Percentiles rank a stretch among this genome's conserved stretches.
Conservation (phyloP, 2,888 invertebrate species). For the Eretmocerus hayati region DNA sequence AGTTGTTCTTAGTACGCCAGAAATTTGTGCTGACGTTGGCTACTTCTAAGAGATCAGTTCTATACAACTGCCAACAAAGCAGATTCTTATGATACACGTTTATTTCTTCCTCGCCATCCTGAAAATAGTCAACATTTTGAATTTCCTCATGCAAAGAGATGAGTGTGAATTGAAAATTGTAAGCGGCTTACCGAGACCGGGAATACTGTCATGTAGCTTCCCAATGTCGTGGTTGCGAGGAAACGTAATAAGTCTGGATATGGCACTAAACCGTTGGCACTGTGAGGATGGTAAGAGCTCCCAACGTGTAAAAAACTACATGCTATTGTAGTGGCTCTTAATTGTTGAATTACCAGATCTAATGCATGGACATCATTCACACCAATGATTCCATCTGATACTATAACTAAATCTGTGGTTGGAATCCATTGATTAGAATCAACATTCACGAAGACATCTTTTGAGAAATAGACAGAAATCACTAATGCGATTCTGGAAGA, state of each 20-base stretch:
- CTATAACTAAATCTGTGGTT: constrained; percentile 63
- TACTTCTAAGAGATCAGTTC: constrained; percentile 26
- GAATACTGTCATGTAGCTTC: constrained; percentile 58
- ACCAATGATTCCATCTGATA: constrained; percentile 68
- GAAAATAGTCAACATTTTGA: too few species aligned
- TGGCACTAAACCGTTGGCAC: constrained; percentile 62
- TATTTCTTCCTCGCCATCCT: constrained; percentile 39
- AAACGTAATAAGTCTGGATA: constrained; percentile 70
- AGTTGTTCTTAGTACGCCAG: constrained; percentile 47
- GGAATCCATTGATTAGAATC: too few species aligned
- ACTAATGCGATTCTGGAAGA: too few species aligned
- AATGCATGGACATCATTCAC: constrained; percentile 66
- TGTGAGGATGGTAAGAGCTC: constrained; percentile 59
- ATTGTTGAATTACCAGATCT: constrained; percentile 64
- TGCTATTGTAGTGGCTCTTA: constrained; percentile 65
- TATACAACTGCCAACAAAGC: constrained; percentile 46
- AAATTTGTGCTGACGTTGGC: constrained; percentile 24
- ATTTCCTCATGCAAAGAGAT: neutral
- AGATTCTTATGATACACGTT: constrained; percentile 58
- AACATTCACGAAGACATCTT: too few species aligned
- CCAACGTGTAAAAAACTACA: constrained; percentile 71
- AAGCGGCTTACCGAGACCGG: constrained; percentile 51
- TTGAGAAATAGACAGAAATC: too few species aligned
- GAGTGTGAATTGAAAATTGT: too few species aligned
- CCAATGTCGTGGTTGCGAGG: constrained; percentile 67